phyloP scores from a whole-genome alignment of 2,113 vertebrate genomes.

The Catharus bicknelli region DNA sequence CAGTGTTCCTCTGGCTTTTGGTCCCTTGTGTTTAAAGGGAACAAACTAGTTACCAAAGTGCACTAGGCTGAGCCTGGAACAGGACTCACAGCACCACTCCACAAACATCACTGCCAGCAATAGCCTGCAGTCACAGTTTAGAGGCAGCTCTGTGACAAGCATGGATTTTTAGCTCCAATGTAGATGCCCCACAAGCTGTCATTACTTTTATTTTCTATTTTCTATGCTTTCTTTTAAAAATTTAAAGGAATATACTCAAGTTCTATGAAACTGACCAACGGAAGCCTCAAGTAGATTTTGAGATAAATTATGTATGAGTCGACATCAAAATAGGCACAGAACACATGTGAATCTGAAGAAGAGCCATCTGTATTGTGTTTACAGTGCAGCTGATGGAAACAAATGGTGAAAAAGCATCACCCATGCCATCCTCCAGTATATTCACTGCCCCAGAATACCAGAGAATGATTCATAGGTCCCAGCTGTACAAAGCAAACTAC shows the following conservation, averaged over 20 bases:
- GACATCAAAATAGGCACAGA: not conserved
- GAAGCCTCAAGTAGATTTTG: not conserved
- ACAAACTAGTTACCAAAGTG: not conserved
- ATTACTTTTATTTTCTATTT: not conserved
- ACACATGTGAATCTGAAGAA: not conserved
- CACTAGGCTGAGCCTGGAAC: not conserved
- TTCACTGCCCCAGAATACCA: not conserved
- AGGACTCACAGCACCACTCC: not conserved
- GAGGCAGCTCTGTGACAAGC: not conserved
- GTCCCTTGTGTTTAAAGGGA: not conserved
- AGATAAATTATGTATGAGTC: accelerated
- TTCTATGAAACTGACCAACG: not conserved
- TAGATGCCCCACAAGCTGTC: not conserved
- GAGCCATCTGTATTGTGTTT: not conserved
- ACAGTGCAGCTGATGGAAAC: not conserved
- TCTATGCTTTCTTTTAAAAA: not conserved
- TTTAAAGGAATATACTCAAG: not conserved
- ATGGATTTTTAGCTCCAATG: not conserved
- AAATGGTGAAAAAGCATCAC: not conserved
- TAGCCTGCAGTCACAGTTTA: not conserved
- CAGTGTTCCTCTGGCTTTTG: not conserved
- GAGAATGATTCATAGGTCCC: not conserved
- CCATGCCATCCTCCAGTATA: not conserved
- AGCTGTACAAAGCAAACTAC: not conserved
- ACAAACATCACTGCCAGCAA: not conserved